Conservation (phyloP, 2,113 vertebrate genomes). For the Halcyon senegalensis region DNA sequence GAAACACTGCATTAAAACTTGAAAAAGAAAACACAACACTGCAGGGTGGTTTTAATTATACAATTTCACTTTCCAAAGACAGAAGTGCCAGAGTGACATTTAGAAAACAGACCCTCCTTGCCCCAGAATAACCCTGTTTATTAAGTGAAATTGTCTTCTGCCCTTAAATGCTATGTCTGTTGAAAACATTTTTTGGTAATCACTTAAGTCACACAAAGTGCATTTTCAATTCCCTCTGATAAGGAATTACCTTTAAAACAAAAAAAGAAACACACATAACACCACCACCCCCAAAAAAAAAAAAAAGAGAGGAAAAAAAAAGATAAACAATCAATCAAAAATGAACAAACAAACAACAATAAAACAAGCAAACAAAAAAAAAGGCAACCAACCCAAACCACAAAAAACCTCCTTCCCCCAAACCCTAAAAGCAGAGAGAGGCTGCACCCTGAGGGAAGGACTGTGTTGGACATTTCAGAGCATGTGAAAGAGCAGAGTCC, state of each 20-base stretch:
- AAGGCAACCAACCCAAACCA: accelerated
- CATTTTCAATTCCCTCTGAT: not conserved
- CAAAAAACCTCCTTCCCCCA: not conserved
- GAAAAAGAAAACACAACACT: not conserved
- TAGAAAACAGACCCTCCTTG: not conserved
- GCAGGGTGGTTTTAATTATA: not conserved
- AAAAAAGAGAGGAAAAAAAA: too few relatives aligned
- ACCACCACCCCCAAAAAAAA: too few relatives aligned
- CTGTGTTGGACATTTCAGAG: not conserved
- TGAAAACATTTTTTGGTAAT: not conserved
- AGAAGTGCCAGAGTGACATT: not conserved
- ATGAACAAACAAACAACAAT: too few relatives aligned
- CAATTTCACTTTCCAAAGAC: not conserved
- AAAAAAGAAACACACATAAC: too few relatives aligned
- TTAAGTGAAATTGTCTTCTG: not conserved
- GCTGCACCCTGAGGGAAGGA: not conserved
- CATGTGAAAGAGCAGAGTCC: not conserved
- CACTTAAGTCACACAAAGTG: not conserved
- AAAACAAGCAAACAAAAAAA: not conserved
- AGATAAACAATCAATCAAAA: too few relatives aligned
- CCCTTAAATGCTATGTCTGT: accelerated
- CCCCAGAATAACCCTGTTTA: not conserved
- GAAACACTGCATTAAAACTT: not conserved
- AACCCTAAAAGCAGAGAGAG: not conserved
- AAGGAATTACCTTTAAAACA: not conserved